Conservation (phyloP, 1,140 invertebrate species). For the Drosophila pseudoobscura region DNA sequence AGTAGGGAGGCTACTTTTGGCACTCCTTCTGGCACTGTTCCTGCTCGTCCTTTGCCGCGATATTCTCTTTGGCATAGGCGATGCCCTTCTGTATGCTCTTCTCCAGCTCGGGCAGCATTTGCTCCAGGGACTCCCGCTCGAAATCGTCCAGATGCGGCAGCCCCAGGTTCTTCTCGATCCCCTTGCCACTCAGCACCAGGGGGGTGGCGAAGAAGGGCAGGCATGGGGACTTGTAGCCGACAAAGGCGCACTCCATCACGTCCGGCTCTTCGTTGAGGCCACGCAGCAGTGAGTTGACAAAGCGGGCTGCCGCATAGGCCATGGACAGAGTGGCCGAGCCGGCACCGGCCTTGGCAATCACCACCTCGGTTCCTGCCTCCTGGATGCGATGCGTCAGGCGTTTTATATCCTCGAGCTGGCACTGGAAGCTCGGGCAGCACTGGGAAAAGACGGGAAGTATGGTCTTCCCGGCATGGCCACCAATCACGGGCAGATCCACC, state of each 20-base stretch:
- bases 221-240: conserved; percentile 93
- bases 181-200: conserved; percentile 94
- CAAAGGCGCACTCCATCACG: conserved; percentile 96
- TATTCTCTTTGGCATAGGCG: conserved; percentile 93
- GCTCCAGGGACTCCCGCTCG: conserved; percentile 92
- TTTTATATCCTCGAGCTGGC: conserved; percentile 87
- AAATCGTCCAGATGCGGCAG: conserved; percentile 92
- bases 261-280: conserved; percentile 93
- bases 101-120: conserved; percentile 95
- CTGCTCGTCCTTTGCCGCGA: conserved; percentile 84
- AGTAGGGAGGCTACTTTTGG: no score
- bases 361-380: conserved; percentile 99
- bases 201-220: conserved; percentile 96
- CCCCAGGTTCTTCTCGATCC: conserved; percentile 96
- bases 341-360: conserved; percentile 98
- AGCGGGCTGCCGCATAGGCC: conserved; percentile 97
- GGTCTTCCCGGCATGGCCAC: conserved; percentile 98
- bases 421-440: conserved; percentile 90
- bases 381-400: conserved; percentile 93
- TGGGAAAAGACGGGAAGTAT: conserved; percentile 99
- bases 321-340: conserved; percentile 99
- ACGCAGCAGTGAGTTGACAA: conserved; percentile 90
- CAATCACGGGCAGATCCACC: conserved; percentile 95
- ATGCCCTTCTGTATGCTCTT: conserved; percentile 84
- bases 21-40: no score